Evolutionary conservation across 1,140 invertebrate genomes (phyloP).

Genomic region (Acyrthosiphon pisum): DNA sequence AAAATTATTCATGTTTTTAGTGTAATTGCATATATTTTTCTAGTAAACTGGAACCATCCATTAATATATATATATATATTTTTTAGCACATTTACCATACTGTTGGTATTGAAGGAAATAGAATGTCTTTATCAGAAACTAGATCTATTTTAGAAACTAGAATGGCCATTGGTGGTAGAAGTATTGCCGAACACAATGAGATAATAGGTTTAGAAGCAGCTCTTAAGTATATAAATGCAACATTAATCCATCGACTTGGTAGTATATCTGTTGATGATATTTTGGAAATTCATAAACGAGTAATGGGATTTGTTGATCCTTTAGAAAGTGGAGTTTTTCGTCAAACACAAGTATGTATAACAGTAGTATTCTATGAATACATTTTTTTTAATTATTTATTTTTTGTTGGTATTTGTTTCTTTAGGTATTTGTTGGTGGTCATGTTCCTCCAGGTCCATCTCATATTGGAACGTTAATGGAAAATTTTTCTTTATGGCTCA

Average conservation of each 20-base stretch:
- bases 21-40: too few relatives aligned
- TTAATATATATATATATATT: background rate
- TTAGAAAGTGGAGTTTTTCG: conserved; percentile 84
- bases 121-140: conserved; percentile 92
- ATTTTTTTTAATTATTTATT: background rate
- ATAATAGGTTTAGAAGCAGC: conserved; percentile 92
- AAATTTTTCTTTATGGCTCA: conserved; percentile 88
- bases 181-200: conserved; percentile 96
- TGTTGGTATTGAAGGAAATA: conserved; percentile 97
- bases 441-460: conserved; percentile 84
- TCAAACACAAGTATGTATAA: conserved; percentile 75
- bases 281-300: conserved; percentile 89
- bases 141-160: conserved; percentile 91
- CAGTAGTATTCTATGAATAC: background rate
- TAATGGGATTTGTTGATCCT: conserved; percentile 93
- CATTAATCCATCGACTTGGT: conserved; percentile 77
- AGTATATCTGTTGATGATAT: conserved; percentile 84
- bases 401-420: background rate
- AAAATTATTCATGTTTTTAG: too few relatives aligned
- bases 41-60: too few relatives aligned
- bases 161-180: conserved; percentile 91
- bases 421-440: conserved; percentile 80
- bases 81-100: conserved; percentile 94
- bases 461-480: conserved; percentile 84
- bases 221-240: conserved; percentile 94